Base-by-base conservation (phyloP, 2,888 invertebrate species). In the Phalangium opilio region DNA sequence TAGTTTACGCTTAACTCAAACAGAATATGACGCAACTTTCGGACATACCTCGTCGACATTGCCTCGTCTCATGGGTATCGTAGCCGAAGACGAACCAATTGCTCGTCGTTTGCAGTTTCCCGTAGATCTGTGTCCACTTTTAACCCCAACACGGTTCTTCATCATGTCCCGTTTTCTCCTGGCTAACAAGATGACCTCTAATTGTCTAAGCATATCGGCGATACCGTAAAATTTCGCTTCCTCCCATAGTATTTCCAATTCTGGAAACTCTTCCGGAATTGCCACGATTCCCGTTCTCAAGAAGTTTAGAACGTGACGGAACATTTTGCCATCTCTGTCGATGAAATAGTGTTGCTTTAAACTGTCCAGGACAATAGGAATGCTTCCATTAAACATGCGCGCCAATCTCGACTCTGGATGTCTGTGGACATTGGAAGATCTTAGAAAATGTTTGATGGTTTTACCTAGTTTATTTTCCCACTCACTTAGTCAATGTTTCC, bases 301-400 rank as follows among this genome's bases (percentile, higher is more conserved):
- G 67, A 86, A 98, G 72, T 95, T 95, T 54, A 98, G 75, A 62
- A 98, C 87, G 67, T 96, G 91, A 18, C 95, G 78, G 71, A 98
- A 98, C 83, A 93, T 87, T 57, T 83, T 85, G 3, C 96, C 95
- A 65, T 98, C 96, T 43, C 96, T 76, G 71, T 98, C 96, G 61
- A 98, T 91, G 72, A 96, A 98, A 69, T 96, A 96, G 66, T 98
- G 93, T 64, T 95, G 95, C 68, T 95, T 95, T 57, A 95, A 70
- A 3, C 86, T 87, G 66, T 95, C 95, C 66, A 95, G 70, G 14
- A 95, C 90, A 57, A 95, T 91, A 3, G 95, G 93, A 60, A 93
- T 86, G 58, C 79, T 82, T 33, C 95, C 95, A 65, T 89, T 90
- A 70, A 95, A 95, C 66, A 95, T 76, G 70, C 83, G 83, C 12